Conservation (phyloP, 2,797 vertebrate species). For the Lates japonicus region DNA sequence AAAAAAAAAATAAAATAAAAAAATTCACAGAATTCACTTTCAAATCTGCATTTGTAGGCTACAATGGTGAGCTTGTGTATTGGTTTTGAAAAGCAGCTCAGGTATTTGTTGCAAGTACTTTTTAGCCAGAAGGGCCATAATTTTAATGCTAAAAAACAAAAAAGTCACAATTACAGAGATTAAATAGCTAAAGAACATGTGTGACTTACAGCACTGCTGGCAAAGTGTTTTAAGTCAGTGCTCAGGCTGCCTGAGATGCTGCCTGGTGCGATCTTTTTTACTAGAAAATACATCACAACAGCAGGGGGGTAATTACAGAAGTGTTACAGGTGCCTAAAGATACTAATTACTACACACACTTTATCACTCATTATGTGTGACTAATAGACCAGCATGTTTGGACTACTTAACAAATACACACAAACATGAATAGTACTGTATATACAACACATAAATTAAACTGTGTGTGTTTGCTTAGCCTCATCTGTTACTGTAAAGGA, state of each 20-base stretch:
- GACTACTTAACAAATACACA: constrained; percentile 18
- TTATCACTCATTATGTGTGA: constrained; percentile 34
- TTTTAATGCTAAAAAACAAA: background rate
- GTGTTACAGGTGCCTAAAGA: constrained; percentile 52
- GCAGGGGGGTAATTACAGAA: constrained; percentile 42
- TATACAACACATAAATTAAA: background rate
- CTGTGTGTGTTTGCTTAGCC: background rate
- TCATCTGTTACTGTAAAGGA: background rate
- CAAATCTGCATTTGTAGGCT: background rate
- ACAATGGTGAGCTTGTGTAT: background rate
- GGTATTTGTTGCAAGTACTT: constrained; percentile 4
- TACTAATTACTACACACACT: constrained; percentile 37
- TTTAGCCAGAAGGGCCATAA: background rate
- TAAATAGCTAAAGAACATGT: background rate
- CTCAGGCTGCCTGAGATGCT: background rate
- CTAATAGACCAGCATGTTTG: constrained; percentile 44
- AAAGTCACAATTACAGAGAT: constrained; percentile 1
- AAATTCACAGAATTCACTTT: too few species aligned
- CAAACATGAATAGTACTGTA: constrained; percentile 6
- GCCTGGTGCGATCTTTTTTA: constrained; percentile 28
- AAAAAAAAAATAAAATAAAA: too few species aligned
- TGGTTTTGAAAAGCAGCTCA: constrained; percentile 13
- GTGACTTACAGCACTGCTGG: constrained; percentile 20
- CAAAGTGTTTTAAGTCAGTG: constrained; percentile 12
- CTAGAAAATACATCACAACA: constrained; percentile 45